Evolutionary conservation across 1,140 invertebrate species (phyloP).

Genomic region (Aphis craccivora): DNA sequence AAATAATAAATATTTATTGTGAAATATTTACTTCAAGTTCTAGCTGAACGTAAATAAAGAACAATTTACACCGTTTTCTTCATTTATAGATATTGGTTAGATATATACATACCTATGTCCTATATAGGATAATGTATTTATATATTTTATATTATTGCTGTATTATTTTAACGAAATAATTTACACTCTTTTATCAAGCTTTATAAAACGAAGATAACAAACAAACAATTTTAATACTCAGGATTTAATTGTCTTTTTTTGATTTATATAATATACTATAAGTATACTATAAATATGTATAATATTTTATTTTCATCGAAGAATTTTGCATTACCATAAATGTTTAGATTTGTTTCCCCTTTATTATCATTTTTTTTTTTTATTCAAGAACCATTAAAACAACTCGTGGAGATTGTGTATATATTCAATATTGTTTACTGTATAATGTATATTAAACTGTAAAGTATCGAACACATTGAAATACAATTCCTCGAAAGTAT

Average conservation of each 20-base stretch:
- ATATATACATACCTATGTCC: neutral
- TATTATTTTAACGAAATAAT: neutral
- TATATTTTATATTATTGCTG: neutral
- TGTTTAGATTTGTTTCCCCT: neutral
- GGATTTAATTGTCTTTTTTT: neutral
- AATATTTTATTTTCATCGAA: neutral
- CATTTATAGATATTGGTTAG: neutral
- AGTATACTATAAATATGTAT: neutral
- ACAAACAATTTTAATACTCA: neutral
- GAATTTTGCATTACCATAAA: neutral
- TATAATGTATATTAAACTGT: neutral
- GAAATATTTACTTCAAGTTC: neutral
- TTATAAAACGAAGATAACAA: neutral
- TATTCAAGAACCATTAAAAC: neutral
- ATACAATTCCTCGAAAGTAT: neutral
- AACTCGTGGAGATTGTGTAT: neutral
- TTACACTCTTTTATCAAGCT: neutral
- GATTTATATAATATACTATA: neutral
- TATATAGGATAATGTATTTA: neutral
- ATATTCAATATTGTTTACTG: neutral
- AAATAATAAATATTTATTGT: conserved; percentile 11
- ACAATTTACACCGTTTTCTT: neutral
- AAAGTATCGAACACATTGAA: neutral
- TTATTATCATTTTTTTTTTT: neutral
- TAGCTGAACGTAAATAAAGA: neutral